Conservation (phyloP, 2,888 invertebrate genomes). For the Kuschelorhynchus macadamiae region DNA sequence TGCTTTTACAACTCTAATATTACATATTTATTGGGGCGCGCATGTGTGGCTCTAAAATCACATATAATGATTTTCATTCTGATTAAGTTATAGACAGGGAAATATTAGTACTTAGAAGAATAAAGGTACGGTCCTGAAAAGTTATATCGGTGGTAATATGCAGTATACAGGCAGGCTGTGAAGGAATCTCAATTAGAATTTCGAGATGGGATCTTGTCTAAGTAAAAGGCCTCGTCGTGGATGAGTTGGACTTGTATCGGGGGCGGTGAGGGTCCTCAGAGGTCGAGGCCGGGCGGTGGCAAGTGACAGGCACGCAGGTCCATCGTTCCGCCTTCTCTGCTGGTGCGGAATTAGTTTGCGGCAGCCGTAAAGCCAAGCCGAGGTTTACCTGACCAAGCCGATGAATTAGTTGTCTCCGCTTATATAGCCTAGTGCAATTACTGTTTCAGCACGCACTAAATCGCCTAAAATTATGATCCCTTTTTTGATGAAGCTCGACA, state of each 20-base stretch:
- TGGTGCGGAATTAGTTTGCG: slow-evolving; percentile 66
- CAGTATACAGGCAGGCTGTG: slow-evolving; percentile 56
- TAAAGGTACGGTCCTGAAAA: slow-evolving; percentile 32
- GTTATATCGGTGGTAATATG: slow-evolving; percentile 39
- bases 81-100: too few relatives aligned
- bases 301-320: slow-evolving; percentile 69
- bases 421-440: slow-evolving; percentile 46
- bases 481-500: too few relatives aligned
- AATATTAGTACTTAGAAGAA: slow-evolving; percentile 8
- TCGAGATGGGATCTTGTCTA: slow-evolving; percentile 65
- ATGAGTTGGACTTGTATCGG: slow-evolving; percentile 62
- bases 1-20: too few relatives aligned
- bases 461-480: too few relatives aligned
- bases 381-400: slow-evolving; percentile 57
- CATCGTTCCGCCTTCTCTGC: slow-evolving; percentile 67
- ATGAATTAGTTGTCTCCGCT: slow-evolving; percentile 57
- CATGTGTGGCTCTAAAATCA: too few relatives aligned
- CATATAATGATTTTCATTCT: too few relatives aligned
- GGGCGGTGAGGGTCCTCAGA: slow-evolving; percentile 66
- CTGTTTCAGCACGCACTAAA: too few relatives aligned
- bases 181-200: slow-evolving; percentile 68
- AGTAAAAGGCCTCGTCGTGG: slow-evolving; percentile 65
- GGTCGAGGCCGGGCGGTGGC: slow-evolving; percentile 69
- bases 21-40: too few relatives aligned
- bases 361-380: slow-evolving; percentile 60